Conservation (phyloP, 2,113 vertebrate genomes). For the Drymodes brunneopygia region DNA sequence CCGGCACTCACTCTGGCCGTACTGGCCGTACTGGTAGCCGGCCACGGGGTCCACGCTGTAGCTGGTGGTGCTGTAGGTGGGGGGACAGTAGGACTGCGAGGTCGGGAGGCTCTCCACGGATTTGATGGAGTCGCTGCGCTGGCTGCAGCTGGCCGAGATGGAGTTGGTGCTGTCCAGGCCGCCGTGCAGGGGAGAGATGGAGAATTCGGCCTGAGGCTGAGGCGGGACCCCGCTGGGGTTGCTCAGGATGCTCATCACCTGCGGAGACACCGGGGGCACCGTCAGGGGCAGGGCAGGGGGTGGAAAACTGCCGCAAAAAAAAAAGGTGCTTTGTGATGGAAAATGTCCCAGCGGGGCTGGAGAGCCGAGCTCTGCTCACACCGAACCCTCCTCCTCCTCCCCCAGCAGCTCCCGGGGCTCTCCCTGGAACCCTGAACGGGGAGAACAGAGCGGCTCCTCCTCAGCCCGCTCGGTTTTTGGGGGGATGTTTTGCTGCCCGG, state of each 20-base stretch:
- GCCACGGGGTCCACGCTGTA: slow-evolving; percentile 99
- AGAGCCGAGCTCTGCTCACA: background rate
- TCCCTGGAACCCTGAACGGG: no score
- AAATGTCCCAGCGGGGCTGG: background rate
- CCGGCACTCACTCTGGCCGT: slow-evolving; percentile 90
- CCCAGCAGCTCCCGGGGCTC: background rate
- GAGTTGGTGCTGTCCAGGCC: slow-evolving; percentile 90
- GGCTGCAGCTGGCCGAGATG: slow-evolving; percentile 98
- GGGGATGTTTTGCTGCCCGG: background rate
- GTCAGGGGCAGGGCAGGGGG: no score
- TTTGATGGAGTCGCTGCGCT: slow-evolving; percentile 96
- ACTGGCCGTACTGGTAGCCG: slow-evolving; percentile 97
- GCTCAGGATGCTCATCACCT: slow-evolving; percentile 99
- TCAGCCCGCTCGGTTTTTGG: background rate
- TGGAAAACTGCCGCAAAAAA: background rate
- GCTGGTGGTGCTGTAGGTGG: slow-evolving; percentile 96
- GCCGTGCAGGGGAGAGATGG: slow-evolving; percentile 94
- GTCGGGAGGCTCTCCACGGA: slow-evolving; percentile 93
- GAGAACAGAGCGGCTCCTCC: background rate
- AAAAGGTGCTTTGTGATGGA: background rate
- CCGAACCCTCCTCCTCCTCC: no score
- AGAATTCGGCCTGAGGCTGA: slow-evolving; percentile 95
- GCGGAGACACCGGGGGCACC: background rate
- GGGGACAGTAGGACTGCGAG: slow-evolving; percentile 98
- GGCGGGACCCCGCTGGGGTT: slow-evolving; percentile 88